Percentiles rank a stretch among this genome's conserved stretches.
Conservation (phyloP, 2,113 vertebrate genomes). For the Callaeas wilsoni region DNA sequence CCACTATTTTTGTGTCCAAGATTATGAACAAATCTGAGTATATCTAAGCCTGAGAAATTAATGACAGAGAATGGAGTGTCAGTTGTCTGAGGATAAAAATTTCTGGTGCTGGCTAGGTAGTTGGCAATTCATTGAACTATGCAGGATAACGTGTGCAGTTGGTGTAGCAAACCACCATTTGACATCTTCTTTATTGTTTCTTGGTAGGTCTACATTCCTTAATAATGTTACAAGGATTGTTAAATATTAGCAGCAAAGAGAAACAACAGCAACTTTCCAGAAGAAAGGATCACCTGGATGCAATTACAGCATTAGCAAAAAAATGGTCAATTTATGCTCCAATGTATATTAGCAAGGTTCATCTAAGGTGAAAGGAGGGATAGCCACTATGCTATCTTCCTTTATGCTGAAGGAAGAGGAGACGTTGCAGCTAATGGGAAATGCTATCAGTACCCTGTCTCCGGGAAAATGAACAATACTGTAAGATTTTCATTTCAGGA, state of each 20-base stretch:
- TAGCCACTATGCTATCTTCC: neutral
- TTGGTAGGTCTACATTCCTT: neutral
- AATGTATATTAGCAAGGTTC: neutral
- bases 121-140: neutral
- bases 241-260: neutral
- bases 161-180: neutral
- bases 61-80: neutral
- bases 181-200: neutral
- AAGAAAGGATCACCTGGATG: neutral
- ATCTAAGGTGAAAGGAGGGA: neutral
- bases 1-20: neutral
- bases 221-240: neutral
- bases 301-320: neutral
- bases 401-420: neutral
- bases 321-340: neutral
- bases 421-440: neutral
- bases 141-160: neutral
- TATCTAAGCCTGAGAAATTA: neutral
- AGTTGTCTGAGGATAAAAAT: neutral
- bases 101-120: neutral
- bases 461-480: neutral
- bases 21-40: neutral
- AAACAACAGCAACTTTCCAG: neutral
- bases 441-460: fast-evolving
- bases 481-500: neutral